Conservation (phyloP, 2,888 invertebrate genomes). For the Acholoe squamosa region DNA sequence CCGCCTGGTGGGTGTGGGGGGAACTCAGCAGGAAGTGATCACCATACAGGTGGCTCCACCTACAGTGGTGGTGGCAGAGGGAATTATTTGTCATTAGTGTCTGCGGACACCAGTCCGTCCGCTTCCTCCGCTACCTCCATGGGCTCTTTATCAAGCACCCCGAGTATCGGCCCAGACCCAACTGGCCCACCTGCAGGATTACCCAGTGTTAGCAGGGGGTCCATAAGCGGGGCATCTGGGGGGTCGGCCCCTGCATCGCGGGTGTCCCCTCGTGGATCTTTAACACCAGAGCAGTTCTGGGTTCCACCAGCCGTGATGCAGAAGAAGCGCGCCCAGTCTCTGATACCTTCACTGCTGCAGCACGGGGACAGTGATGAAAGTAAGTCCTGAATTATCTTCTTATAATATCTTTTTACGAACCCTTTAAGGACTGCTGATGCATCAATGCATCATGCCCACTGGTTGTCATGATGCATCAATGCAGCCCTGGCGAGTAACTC, state of each 20-base stretch:
- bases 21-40: too few species aligned
- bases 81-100: not conserved
- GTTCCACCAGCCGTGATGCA: conserved; percentile 80
- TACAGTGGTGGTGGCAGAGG: not conserved
- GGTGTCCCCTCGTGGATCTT: not conserved
- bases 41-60: not conserved
- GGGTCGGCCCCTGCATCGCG: not conserved
- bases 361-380: conserved; percentile 47
- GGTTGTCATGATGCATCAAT: too few species aligned
- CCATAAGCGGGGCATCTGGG: not conserved
- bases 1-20: too few species aligned
- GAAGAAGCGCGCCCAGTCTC: conserved; percentile 78
- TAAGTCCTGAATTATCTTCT: not conserved
- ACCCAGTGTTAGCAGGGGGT: not conserved
- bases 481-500: too few species aligned
- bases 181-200: not conserved
- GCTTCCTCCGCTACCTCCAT: conserved; percentile 21
- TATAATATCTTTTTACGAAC: too few species aligned
- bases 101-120: not conserved
- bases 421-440: too few species aligned
- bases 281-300: conserved; percentile 77
- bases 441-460: too few species aligned
- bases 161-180: not conserved
- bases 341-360: conserved; percentile 74
- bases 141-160: conserved; percentile 43